Evolutionary conservation across 2,797 vertebrate species (phyloP).

Genomic region (Spheniscus humboldti): DNA sequence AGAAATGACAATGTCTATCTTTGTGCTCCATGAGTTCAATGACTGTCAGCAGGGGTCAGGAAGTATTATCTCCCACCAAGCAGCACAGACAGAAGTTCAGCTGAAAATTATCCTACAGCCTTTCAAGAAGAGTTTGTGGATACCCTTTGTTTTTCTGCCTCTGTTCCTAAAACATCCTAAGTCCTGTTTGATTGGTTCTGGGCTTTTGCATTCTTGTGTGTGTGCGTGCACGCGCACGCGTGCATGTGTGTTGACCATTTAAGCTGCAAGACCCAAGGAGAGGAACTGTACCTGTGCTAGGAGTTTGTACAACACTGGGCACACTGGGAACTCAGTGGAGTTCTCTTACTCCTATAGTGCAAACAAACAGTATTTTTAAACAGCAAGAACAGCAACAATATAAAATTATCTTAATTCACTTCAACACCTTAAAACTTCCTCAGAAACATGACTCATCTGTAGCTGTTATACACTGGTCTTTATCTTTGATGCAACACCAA

Average conservation of each 20-base stretch:
- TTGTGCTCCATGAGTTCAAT: neutral
- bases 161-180: neutral
- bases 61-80: neutral
- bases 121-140: neutral
- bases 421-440: neutral
- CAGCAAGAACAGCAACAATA: neutral
- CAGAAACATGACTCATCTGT: neutral
- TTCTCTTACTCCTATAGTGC: neutral
- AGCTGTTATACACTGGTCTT: neutral
- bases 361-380: neutral
- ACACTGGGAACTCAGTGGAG: neutral
- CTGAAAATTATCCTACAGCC: neutral
- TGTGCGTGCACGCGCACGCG: too few relatives aligned
- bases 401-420: neutral
- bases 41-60: neutral
- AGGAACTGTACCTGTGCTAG: neutral
- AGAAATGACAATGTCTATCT: neutral
- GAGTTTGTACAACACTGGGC: neutral
- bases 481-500: neutral
- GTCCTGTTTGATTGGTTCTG: neutral
- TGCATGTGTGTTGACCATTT: neutral
- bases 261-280: neutral
- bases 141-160: neutral
- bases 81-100: neutral
- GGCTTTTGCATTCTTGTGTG: neutral